Percentiles rank a stretch among this genome's conserved stretches.
Evolutionary conservation across 1,140 invertebrate species (phyloP).

Genomic region (Meloidogyne exigua): DNA sequence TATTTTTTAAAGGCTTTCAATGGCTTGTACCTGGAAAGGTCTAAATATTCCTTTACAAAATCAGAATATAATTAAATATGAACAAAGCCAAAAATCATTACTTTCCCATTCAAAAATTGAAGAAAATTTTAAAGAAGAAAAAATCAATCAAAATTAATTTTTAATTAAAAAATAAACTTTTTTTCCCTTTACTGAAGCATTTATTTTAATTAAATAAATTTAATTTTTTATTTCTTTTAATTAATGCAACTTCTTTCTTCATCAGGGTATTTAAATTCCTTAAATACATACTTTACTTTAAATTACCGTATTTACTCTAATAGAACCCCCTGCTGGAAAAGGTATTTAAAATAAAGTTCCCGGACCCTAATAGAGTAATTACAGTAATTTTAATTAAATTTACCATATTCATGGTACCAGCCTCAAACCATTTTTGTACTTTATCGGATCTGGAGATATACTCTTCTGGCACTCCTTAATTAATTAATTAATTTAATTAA

Average conservation of each 20-base stretch:
- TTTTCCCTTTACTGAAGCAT: no score
- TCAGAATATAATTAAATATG: background rate
- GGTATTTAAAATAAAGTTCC: no score
- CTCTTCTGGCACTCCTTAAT: conserved; percentile 34
- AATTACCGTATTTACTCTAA: no score
- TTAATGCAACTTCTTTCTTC: conserved; percentile 50
- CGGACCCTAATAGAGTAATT: no score
- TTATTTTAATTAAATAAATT: no score
- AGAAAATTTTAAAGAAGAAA: conserved; percentile 1
- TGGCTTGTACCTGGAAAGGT: background rate
- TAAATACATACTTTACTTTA: background rate
- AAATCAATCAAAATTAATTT: background rate
- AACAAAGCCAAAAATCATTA: background rate
- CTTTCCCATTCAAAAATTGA: background rate
- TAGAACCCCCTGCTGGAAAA: no score
- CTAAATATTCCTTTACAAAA: background rate
- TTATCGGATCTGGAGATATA: conserved; percentile 44
- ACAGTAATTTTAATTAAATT: background rate
- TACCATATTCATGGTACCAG: conserved; percentile 55
- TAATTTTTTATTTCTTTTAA: no score
- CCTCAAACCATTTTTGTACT: conserved; percentile 53
- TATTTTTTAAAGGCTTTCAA: background rate
- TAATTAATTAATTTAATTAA: background rate
- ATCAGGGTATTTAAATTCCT: conserved; percentile 44
- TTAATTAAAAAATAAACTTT: background rate